These are phyloP conservation scores for Eilema griseolum DNA, from an alignment of 2,888 invertebrate genomes.

Conservation along the genomic window DNA sequence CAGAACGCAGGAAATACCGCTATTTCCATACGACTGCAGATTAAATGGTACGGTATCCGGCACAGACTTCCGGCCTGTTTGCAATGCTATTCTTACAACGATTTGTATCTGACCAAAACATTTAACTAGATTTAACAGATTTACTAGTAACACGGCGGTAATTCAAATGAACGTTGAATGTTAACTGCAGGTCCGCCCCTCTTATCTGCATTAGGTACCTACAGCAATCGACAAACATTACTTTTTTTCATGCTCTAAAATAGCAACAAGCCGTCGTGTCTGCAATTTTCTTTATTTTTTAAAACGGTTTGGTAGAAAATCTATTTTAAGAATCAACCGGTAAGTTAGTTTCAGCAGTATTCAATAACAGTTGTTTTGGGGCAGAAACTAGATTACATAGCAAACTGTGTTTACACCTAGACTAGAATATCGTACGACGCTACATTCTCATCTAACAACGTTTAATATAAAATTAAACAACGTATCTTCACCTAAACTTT, in stretches of 20 bases:
- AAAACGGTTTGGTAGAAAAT: not conserved
- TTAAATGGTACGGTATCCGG: conserved; percentile 72
- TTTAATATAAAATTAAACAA: not conserved
- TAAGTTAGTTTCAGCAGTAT: not conserved
- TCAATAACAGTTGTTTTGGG: not conserved
- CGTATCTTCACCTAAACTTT: not conserved
- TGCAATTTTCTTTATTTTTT: not conserved
- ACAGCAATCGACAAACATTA: conserved; percentile 1
- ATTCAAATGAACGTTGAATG: not conserved
- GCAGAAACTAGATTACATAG: not conserved
- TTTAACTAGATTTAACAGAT: conserved; percentile 6
- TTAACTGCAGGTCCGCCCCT: not conserved
- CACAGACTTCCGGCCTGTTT: conserved; percentile 66
- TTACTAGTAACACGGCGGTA: not conserved
- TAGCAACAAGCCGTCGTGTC: not conserved
- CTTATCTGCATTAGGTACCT: conserved; percentile 13
- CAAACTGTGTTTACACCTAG: not conserved
- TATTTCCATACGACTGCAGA: conserved; percentile 77
- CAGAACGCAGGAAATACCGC: conserved; percentile 68
- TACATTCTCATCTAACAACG: not conserved
- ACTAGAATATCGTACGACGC: not conserved
- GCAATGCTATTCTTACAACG: conserved; percentile 54
- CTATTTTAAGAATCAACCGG: not conserved
- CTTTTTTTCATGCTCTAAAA: not conserved
- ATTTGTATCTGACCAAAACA: conserved; percentile 43